phyloP scores from a whole-genome alignment of 2,888 invertebrate species.

The Drosophila parthenogenetica region DNA sequence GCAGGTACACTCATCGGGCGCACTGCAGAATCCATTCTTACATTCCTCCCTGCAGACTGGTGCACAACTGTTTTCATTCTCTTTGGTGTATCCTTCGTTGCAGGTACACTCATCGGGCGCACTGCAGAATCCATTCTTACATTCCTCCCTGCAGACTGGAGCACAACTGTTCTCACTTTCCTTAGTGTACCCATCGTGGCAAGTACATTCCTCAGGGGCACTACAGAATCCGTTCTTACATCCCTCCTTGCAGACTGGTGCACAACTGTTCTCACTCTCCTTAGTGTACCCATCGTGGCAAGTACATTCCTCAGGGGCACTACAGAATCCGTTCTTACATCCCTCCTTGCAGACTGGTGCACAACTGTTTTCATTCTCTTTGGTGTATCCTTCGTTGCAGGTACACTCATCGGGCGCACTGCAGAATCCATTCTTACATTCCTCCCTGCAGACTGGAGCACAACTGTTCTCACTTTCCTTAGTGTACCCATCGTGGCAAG shows the following conservation, averaged over 20 bases:
- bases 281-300: constrained; percentile 20
- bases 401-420: constrained; percentile 14
- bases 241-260: constrained; percentile 11
- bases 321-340: constrained; percentile 19
- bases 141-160: constrained; percentile 18
- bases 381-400: constrained; percentile 9
- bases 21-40: constrained; percentile 24
- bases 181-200: constrained; percentile 10
- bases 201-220: constrained; percentile 21
- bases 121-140: constrained; percentile 27
- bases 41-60: constrained; percentile 24
- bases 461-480: constrained; percentile 21
- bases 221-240: constrained; percentile 33
- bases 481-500: constrained; percentile 12
- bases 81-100: constrained; percentile 13
- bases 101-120: constrained; percentile 25
- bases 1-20: constrained; percentile 20
- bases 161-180: constrained; percentile 15
- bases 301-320: constrained; percentile 14
- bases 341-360: constrained; percentile 1
- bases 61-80: constrained; percentile 20
- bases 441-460: constrained; percentile 12
- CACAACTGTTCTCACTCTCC: constrained; percentile 30
- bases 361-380: constrained; percentile 13
- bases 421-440: constrained; percentile 33